Conservation (phyloP, 2,888 invertebrate genomes). For the Sinhomidia bicolor region DNA sequence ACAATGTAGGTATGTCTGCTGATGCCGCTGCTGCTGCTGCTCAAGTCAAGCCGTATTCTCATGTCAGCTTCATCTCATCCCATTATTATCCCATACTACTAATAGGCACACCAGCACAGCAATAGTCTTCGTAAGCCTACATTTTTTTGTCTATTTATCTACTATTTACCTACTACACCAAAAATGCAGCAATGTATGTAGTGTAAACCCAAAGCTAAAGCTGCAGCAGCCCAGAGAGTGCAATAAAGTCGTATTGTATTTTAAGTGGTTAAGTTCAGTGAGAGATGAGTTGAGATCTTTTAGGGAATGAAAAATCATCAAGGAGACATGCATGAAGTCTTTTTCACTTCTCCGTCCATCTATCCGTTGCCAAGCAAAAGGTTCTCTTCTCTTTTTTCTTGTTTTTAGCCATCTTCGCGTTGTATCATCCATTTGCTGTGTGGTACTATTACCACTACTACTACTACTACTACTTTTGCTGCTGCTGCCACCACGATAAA, state of each 20-base stretch:
- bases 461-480: background rate
- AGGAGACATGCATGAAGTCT: slow-evolving; percentile 44
- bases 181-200: background rate
- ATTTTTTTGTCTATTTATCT: slow-evolving; percentile 4
- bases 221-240: background rate
- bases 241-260: slow-evolving; percentile 27
- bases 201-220: background rate
- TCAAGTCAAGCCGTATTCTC: too few species aligned
- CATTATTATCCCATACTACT: too few species aligned
- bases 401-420: slow-evolving; percentile 4
- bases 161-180: background rate
- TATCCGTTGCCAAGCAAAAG: slow-evolving; percentile 58
- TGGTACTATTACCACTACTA: too few species aligned
- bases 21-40: too few species aligned
- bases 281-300: slow-evolving; percentile 34
- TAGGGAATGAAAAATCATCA: slow-evolving; percentile 49
- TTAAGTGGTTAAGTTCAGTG: slow-evolving; percentile 9
- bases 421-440: too few species aligned
- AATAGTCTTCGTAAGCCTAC: too few species aligned
- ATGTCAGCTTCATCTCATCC: too few species aligned
- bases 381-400: background rate
- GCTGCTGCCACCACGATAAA: background rate
- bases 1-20: background rate
- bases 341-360: slow-evolving; percentile 40
- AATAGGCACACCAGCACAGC: too few species aligned